Evolutionary conservation across 37 sponge, comb jelly and placozoan species (phyloP), one percentile per base, ranked within the genome.

Genomic region (Theonella swinhoei): DNA sequence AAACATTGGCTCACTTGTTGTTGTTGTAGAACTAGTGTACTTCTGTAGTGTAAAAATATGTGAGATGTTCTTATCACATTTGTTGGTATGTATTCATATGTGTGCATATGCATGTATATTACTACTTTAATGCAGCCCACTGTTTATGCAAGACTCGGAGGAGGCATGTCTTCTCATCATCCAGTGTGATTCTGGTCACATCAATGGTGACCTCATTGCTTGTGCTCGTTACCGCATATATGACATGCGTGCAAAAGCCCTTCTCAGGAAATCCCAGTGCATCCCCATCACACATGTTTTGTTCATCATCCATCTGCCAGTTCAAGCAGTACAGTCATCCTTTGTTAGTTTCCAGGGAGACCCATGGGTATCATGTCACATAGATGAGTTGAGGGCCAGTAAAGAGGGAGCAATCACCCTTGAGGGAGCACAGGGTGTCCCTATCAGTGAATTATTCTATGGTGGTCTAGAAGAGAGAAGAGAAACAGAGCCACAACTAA

Each of bases 111-210:
- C n/a, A n/a, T n/a, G n/a, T n/a, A n/a, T n/a, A 67, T 67, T 25
- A 67, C 28, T 23, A 19, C 9, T n/a, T n/a, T n/a, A n/a, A n/a
- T 47, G 54, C 54, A 47, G 54, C 54, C 14, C 54, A 47, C 14
- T 47, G 54, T 47, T 47, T 47, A 14, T 47, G 14, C 7, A 14
- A 14, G 54, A 47, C 54, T 7, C 7, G 14, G 54, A 47, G 2
- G 76, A 36, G 20, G n/a, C n/a, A n/a, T 67, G 34, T n/a, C 73
- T 93, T 4, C 67, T 93, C 3, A 65, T 95, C 20, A 87, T 96
- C 20, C 97, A 93, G 74, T 96, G 97, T 86, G 94, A 91, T 60
- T 81, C 86, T 41, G 97, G 97, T 37, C 87, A 93, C 61, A 70
- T 86, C 3, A 85, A 88, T 83, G 81, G 72, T 70, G 91, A 96